Base-by-base conservation (phyloP, 2,888 invertebrate genomes). In the Meta bourneti region DNA sequence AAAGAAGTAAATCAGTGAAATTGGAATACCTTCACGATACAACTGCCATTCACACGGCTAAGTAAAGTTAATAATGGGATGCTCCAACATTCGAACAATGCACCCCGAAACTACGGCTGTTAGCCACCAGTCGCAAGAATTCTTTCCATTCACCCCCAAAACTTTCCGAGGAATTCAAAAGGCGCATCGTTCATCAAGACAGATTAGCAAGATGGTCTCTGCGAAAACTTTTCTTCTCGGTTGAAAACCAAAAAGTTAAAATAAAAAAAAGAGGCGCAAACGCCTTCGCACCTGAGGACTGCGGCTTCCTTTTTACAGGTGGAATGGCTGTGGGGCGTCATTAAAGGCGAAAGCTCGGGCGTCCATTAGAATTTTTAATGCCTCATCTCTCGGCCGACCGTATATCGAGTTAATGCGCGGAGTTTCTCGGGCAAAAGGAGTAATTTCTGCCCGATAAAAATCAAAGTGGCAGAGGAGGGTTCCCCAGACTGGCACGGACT, bases 341-440 rank as follows among this genome's bases (percentile, higher is more conserved):
- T 88, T 88, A 88, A 81, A 61, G 61, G 88, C 13, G 74, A 72
- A 87, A 81, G 81, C 81, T 74, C 69, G 81, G 13, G 88, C 51
- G 49, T 72, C 88, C 89, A 79, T 90, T 90, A 90, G 89, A 90
- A 83, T 90, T 90, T 90, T 90, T 90, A 90, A 90, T 84, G 89
- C 71, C 70, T 81, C 74, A 77, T 69, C 77, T 75, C 87, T 82
- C 70, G 82, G 49, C 70, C 54, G 51, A 52, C 70, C 52, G 52
- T 74, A 82, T 89, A 75, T 84, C 77, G 77, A 88, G 80, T 88
- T 88, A 88, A 88, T 88, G 88, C 88, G 20, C 13, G 86, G 49
- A 61, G 48, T 61, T 75, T 74, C 84, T 70, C 79, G 71, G 82
- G 80, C 52, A 79, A 54, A 54, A 51, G 89, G 77, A 77, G 89